A percentile compares a stretch with the other conserved stretches of the same genome.
These are phyloP conservation scores for Sitta europaea DNA, from an alignment of 2,113 vertebrate species.

Conservation along the genomic window DNA sequence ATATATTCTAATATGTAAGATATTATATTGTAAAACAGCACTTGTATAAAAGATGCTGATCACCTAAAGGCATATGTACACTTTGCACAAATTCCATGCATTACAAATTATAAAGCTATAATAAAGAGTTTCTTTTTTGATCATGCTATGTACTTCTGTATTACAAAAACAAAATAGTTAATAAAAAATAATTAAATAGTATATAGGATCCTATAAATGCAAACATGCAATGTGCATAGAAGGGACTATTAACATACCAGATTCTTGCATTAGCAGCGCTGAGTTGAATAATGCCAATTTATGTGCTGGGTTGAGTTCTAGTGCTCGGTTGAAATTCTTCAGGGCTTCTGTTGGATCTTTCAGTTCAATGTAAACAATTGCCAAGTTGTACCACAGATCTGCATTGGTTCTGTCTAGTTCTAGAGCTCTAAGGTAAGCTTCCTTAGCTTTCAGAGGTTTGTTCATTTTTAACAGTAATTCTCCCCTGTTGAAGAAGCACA, in stretches of 20 bases:
- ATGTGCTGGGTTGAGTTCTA: constrained; percentile 89
- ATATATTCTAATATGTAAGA: fast-evolving
- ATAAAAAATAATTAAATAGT: not conserved
- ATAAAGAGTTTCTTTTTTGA: not conserved
- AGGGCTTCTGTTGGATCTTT: constrained; percentile 92
- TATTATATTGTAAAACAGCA: not conserved
- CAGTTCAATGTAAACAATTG: constrained; percentile 97
- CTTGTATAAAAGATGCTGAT: not conserved
- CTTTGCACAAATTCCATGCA: not conserved
- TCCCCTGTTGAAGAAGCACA: constrained; percentile 78
- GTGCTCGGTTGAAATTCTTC: constrained; percentile 90
- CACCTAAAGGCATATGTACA: not conserved
- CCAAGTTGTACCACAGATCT: constrained; percentile 98
- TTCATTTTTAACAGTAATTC: constrained; percentile 98
- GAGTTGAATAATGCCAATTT: constrained; percentile 96
- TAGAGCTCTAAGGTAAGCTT: constrained; percentile 90
- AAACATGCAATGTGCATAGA: not conserved
- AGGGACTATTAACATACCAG: constrained; percentile 77
- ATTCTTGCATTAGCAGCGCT: constrained; percentile 96
- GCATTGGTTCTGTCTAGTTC: constrained; percentile 91
- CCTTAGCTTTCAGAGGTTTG: constrained; percentile 90
- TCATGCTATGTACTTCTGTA: not conserved
- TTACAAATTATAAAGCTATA: not conserved
- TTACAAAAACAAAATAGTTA: not conserved
- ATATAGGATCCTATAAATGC: not conserved